Base-by-base conservation (phyloP, 2,113 vertebrate genomes). In the Oxygymnocypris stewartii region DNA sequence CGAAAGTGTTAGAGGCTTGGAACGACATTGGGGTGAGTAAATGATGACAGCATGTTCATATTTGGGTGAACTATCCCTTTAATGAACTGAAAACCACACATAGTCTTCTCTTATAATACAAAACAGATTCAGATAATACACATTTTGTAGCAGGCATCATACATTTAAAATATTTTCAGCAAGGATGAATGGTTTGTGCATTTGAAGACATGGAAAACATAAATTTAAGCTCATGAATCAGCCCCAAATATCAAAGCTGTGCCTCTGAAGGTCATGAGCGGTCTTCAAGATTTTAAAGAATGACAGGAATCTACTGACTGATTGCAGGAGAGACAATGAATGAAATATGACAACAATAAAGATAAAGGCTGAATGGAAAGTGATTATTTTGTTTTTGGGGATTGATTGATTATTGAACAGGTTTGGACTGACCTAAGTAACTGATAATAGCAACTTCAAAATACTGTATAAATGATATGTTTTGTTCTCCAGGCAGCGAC, bases 271-370 rank as follows among this genome's bases (percentile, higher is more conserved):
- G 8, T 40, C 69, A 40, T 40, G 16, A 71, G 67, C 6, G 35
- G 69, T 18, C 69, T 73, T 40, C 18, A 40, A 73, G 35, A 23
- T 37, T 73, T 73, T 11, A 40, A 40, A 37, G 31, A 40, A 71
- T 73, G 35, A 73, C 18, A 40, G 18, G 18, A 23, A 40, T 71
- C 67, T 40, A 40, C 14, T 71, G 35, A 71, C 10, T 73, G 69
- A 67, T 31, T 67, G 28, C 0, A 7, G 13, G 13, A 73, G 69
- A 73, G 67, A 71, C 69, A 40, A 10, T 8, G 8, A 23, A 40
- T 73, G 8, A 40, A 73, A 73, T 40, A 73, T 73, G 69, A 73
- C 31, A 73, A 23, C 67, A 37, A 65, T 11, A 65, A 65, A 63
- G n/a, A 63, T 63, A 63, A 25, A 25, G 25, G 1, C 25, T 65